phyloP scores from a whole-genome alignment of 2,113 vertebrate species.

The Nansenia antarctica region DNA sequence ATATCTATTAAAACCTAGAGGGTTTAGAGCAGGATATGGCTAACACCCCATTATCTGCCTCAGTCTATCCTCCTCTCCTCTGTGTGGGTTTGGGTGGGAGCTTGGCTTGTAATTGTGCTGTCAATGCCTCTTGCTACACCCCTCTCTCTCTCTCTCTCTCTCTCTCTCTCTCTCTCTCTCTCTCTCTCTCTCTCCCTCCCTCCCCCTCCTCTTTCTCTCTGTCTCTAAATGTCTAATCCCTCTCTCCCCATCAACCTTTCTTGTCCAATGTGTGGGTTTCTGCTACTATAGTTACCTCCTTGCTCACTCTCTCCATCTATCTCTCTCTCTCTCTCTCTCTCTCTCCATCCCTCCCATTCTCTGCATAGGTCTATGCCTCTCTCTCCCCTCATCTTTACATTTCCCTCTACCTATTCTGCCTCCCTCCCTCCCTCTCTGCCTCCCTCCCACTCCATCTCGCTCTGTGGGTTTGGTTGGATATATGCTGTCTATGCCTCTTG shows the following conservation, averaged over 20 bases:
- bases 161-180: background rate
- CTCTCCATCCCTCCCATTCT: background rate
- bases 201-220: background rate
- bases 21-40: constrained; percentile 14
- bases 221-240: too few relatives aligned
- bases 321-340: background rate
- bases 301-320: too few relatives aligned
- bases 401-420: constrained; percentile 11
- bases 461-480: constrained; percentile 57
- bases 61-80: background rate
- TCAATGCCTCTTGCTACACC: background rate
- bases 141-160: constrained; percentile 5
- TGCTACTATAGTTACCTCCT: too few relatives aligned
- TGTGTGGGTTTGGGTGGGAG: background rate
- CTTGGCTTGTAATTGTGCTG: too few relatives aligned
- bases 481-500: constrained; percentile 63
- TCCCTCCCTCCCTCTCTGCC: constrained; percentile 36
- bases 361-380: background rate
- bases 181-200: background rate
- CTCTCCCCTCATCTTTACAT: constrained; percentile 9
- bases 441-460: constrained; percentile 30
- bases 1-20: constrained; percentile 11
- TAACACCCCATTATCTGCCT: background rate
- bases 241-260: too few relatives aligned
- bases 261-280: too few relatives aligned